Base-by-base conservation (phyloP, 1,140 invertebrate genomes). In the Goniozus legneri region DNA sequence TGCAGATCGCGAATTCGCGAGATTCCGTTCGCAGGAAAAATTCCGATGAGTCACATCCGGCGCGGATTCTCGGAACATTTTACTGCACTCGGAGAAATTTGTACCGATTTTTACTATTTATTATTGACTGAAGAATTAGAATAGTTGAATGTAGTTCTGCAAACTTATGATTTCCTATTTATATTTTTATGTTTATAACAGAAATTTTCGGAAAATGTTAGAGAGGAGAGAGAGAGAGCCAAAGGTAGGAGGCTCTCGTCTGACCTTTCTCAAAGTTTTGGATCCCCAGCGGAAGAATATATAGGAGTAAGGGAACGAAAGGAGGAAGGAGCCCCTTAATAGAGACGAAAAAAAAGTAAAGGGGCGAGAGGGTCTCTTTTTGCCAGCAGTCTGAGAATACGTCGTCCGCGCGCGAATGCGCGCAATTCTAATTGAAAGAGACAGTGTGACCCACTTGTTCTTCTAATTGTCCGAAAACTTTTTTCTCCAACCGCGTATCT, bases 311-410 rank as follows among this genome's bases (percentile, higher is more conserved):
- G 24, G 34, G 32, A 46, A 14, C 3, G 30, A n/a, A 20, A 34
- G 54, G 30, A 36, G 41, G 31, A 50, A 42, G 21, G 21, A 27
- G 24, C 13, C 40, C 22, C n/a, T 18, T 42, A 24, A 42, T 42
- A 18, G 40, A 27, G n/a, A 10, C 21, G 3, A 41, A 56, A 37
- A 40, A 50, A 51, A 48, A 52, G 56, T n/a, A n/a, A n/a, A 52
- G 19, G 18, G 18, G 6, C 31, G 41, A 19, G 47, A 56, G 56
- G 53, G 48, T 60, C 58, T 40, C 43, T 65, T 65, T 65, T 65
- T 65, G 64, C 58, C 40, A 45, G n/a, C n/a, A n/a, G 62, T 61
- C 62, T 64, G 62, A 58, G 62, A 64, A 56, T 58, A 58, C 60
- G 54, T 48, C 47, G 60, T 47, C 54, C 21, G 38, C 51, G 46